These are phyloP conservation scores for Apus apus DNA, from an alignment of 2,113 vertebrate species.

Conservation along the genomic window DNA sequence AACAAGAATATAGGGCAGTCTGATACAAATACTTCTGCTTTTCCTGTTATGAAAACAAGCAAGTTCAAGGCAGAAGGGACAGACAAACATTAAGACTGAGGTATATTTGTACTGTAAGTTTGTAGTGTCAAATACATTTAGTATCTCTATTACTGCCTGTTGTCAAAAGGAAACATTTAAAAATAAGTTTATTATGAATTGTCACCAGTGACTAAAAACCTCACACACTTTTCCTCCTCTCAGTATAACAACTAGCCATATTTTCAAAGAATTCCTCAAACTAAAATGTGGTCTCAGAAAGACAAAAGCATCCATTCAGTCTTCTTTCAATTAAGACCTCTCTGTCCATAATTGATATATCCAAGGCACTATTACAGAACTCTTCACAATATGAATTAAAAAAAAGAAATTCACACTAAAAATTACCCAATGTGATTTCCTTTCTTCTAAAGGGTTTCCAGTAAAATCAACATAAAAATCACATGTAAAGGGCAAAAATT, in stretches of 20 bases:
- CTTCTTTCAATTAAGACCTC: background rate
- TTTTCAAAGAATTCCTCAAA: background rate
- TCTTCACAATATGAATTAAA: background rate
- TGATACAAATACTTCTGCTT: background rate
- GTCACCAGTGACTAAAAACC: background rate
- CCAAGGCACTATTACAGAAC: background rate
- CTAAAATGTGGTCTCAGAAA: background rate
- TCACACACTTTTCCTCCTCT: background rate
- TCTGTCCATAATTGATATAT: background rate
- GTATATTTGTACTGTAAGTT: background rate
- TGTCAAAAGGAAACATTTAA: background rate
- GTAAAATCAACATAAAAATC: background rate
- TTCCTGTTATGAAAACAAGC: background rate
- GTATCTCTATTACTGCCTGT: background rate
- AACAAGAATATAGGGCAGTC: background rate
- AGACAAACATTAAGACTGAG: background rate
- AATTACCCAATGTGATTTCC: background rate
- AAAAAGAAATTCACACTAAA: background rate
- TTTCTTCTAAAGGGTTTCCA: background rate
- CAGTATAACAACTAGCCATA: background rate
- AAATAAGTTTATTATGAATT: background rate
- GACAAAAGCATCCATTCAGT: background rate
- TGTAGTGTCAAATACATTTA: background rate
- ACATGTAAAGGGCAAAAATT: fast-evolving
- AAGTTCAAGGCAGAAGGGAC: background rate